These are phyloP conservation scores for Drosophila quadrilineata DNA, from an alignment of 1,140 invertebrate species.

Conservation along the genomic window DNA sequence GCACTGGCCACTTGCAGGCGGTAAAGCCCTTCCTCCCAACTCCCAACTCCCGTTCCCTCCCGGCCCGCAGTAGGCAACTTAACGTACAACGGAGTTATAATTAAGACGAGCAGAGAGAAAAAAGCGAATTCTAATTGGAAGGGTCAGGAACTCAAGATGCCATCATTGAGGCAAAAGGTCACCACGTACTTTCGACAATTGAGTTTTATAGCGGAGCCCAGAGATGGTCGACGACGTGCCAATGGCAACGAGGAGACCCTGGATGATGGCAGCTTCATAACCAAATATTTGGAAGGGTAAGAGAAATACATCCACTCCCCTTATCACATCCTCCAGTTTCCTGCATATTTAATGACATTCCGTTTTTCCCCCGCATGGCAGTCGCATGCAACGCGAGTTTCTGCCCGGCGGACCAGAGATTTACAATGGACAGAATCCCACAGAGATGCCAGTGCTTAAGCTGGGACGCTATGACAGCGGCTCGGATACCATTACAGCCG, in stretches of 20 bases:
- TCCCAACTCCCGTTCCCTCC: constrained; percentile 2
- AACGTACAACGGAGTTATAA: constrained; percentile 32
- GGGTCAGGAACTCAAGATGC: constrained; percentile 82
- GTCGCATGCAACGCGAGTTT: constrained; percentile 72
- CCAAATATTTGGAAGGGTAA: constrained; percentile 89
- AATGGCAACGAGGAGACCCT: constrained; percentile 81
- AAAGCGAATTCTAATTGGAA: constrained; percentile 24
- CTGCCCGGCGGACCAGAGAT: constrained; percentile 83
- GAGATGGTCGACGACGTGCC: constrained; percentile 75
- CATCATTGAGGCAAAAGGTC: constrained; percentile 88
- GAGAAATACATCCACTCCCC: constrained; percentile 27
- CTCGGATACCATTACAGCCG: constrained; percentile 83
- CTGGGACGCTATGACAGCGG: constrained; percentile 83
- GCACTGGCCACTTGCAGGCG: constrained; percentile 32
- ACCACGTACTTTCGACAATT: constrained; percentile 88
- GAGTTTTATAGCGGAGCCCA: constrained; percentile 85
- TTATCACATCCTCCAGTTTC: not conserved
- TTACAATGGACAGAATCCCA: constrained; percentile 85
- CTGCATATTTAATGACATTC: not conserved
- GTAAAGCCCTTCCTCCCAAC: constrained; percentile 16
- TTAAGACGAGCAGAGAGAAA: constrained; percentile 17
- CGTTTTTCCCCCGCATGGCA: constrained; percentile 1
- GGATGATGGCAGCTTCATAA: constrained; percentile 86
- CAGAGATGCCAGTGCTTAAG: constrained; percentile 85
- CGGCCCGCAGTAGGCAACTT: constrained; percentile 46